Percentiles rank a stretch among this genome's conserved stretches.
Evolutionary conservation across 35 echinoderm and acorn worm species (phyloP).

Genomic region (Hemicentrotus pulcherrimus): DNA sequence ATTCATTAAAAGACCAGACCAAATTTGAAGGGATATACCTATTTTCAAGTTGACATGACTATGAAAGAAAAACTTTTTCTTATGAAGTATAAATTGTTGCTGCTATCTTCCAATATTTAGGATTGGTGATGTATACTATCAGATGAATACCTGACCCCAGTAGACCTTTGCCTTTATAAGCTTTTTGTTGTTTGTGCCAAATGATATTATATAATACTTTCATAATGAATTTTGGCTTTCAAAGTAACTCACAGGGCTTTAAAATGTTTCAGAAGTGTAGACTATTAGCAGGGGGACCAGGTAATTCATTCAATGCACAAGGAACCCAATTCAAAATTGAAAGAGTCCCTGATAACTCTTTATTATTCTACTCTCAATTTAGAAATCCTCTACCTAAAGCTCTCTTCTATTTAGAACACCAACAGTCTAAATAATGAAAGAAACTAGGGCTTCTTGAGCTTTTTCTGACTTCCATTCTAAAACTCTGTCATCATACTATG

Average conservation of each 20-base stretch:
- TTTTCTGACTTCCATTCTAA: not conserved
- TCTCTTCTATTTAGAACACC: not conserved
- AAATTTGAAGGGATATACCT: no score
- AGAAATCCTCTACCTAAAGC: not conserved
- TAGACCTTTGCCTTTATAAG: no score
- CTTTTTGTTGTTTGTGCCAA: no score
- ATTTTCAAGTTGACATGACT: no score
- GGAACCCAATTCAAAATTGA: not conserved
- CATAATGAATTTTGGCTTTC: no score
- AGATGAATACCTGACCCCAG: no score
- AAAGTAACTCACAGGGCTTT: not conserved
- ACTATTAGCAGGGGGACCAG: not conserved
- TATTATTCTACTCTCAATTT: conserved; percentile 2
- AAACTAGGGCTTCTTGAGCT: not conserved
- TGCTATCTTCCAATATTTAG: no score
- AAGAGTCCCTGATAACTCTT: not conserved
- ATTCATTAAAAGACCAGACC: no score
- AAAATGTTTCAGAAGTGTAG: not conserved
- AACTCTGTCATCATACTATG: not conserved
- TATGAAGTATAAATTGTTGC: no score
- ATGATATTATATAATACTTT: no score
- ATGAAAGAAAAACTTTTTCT: no score
- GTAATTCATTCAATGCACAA: not conserved
- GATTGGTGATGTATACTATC: no score
- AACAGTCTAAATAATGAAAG: not conserved